A percentile compares a stretch with the other conserved stretches of the same genome.
Evolutionary conservation across 2,113 vertebrate genomes (phyloP).

Genomic region (Monopterus albus): DNA sequence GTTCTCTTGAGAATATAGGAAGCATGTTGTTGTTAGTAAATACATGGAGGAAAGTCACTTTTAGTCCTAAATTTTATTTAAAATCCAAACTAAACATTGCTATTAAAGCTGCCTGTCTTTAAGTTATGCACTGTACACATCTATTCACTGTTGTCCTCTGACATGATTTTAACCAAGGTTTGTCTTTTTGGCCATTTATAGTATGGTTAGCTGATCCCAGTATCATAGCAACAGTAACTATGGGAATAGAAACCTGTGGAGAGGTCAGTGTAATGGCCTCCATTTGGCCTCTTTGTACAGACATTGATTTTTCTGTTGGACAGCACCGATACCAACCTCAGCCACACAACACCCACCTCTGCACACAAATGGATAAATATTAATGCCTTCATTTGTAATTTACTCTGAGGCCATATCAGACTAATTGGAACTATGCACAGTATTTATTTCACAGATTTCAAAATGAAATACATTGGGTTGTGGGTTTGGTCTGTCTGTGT

Average conservation of each 20-base stretch:
- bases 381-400: background rate
- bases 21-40: constrained; percentile 3
- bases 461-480: background rate
- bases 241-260: constrained; percentile 69
- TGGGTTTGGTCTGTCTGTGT: background rate
- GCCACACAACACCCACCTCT: constrained; percentile 3
- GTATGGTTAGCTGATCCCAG: constrained; percentile 51
- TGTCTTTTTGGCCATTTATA: constrained; percentile 54
- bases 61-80: constrained; percentile 11
- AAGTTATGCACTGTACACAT: background rate
- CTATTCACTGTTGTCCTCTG: constrained; percentile 23
- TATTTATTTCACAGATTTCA: background rate
- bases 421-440: background rate
- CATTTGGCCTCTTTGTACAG: constrained; percentile 66
- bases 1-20: background rate
- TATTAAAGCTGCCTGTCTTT: background rate
- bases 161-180: no score
- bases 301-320: constrained; percentile 65
- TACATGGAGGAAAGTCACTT: constrained; percentile 5
- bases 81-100: no score
- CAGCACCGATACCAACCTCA: constrained; percentile 36
- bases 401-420: background rate
- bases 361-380: constrained; percentile 4
- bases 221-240: constrained; percentile 78
- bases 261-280: constrained; percentile 71